Conservation (phyloP, 2,888 invertebrate genomes). For the Microplitis manilae region DNA sequence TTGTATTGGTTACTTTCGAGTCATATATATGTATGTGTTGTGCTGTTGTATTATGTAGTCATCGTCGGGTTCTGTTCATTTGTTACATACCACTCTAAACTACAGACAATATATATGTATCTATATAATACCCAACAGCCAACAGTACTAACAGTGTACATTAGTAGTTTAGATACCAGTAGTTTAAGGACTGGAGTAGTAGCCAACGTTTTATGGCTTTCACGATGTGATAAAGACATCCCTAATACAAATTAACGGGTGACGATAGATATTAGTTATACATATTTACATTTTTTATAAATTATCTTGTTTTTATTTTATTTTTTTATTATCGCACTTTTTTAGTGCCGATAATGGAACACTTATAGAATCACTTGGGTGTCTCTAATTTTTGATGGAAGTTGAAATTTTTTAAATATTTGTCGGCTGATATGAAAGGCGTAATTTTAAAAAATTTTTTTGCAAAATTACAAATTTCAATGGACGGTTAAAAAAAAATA, state of each 20-base stretch:
- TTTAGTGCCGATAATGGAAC: no score
- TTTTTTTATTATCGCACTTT: no score
- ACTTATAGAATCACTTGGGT: no score
- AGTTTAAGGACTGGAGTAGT: slow-evolving; percentile 44
- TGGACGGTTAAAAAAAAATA: no score
- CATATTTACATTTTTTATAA: not conserved
- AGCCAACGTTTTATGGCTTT: slow-evolving; percentile 61
- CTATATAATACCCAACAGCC: no score
- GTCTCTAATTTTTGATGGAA: no score
- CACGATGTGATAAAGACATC: slow-evolving; percentile 66
- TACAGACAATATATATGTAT: not conserved
- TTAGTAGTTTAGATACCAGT: slow-evolving; percentile 33
- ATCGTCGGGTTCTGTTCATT: not conserved
- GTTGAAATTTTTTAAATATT: no score
- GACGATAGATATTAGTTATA: slow-evolving; percentile 48
- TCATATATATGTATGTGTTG: slow-evolving; percentile 4
- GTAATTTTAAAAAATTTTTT: no score
- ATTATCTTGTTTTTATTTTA: not conserved
- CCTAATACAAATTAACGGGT: slow-evolving; percentile 47
- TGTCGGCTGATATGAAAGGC: no score
- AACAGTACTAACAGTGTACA: slow-evolving; percentile 12
- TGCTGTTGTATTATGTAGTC: no score
- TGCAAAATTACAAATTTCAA: no score
- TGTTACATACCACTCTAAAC: slow-evolving; percentile 16
- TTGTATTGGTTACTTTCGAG: not conserved